phyloP scores from a whole-genome alignment of 2,113 vertebrate species.

The Fulica atra region DNA sequence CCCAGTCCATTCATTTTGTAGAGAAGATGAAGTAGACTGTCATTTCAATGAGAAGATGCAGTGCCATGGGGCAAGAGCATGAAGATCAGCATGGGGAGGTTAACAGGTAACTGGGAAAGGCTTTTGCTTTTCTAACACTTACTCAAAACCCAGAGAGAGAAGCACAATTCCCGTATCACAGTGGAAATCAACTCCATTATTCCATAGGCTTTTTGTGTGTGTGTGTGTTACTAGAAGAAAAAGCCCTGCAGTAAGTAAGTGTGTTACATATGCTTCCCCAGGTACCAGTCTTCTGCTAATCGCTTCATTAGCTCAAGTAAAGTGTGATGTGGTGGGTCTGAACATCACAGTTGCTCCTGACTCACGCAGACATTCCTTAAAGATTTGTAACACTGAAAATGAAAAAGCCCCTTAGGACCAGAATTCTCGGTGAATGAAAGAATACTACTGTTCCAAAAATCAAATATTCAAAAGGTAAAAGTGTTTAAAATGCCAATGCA shows the following conservation, averaged over 20 bases:
- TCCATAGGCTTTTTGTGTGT: not conserved
- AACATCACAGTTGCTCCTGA: not conserved
- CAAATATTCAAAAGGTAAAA: not conserved
- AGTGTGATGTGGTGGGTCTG: not conserved
- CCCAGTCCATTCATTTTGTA: too few relatives aligned
- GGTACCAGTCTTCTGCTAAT: not conserved
- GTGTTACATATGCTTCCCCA: not conserved
- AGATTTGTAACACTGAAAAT: not conserved
- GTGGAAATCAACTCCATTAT: not conserved
- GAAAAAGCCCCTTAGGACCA: not conserved
- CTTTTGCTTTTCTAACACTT: not conserved
- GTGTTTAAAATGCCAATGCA: not conserved
- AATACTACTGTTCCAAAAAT: not conserved
- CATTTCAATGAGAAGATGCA: not conserved
- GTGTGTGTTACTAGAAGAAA: not conserved
- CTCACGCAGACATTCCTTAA: not conserved
- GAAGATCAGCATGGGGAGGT: not conserved
- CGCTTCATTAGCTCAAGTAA: not conserved
- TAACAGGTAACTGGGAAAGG: not conserved
- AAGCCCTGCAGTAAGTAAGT: not conserved
- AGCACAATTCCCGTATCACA: not conserved
- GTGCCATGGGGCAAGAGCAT: not conserved
- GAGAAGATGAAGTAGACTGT: not conserved
- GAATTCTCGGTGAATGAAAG: not conserved
- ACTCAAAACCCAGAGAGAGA: not conserved